Evolutionary conservation across 2,113 vertebrate genomes (phyloP), one percentile per base, ranked within the genome.

Genomic region (Catharus minimus): DNA sequence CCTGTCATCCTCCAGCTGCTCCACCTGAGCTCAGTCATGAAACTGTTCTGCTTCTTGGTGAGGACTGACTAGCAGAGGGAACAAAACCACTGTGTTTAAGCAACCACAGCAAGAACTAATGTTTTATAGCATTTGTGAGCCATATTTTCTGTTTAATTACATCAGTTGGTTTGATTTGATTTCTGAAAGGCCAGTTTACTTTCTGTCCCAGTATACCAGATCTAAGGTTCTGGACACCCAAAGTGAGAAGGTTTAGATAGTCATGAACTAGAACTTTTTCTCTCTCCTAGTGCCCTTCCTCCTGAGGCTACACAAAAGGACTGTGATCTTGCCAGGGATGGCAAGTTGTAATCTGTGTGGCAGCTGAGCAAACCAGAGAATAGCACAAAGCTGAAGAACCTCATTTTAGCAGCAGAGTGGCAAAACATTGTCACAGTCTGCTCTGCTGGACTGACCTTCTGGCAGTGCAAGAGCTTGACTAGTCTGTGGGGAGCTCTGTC

Each of bases 1-100:
- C 53, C 98, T 90, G 46, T 98, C 97, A 2, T 98, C 97, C 76
- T 98, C 98, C 67, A 98, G 92, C 32, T 82, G 92, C 26, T 50
- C 49, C 15, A 50, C 84, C 98, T 97, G 32, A 98, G 97, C 65
- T 98, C 97, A 58, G 97, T 97, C 96, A 97, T 98, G 78, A 98
- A 98, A 94, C 95, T 11, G 36, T 98, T 98, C 91, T 99, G 98
- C 85, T 98, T 97, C 64, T 96, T 98, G 60, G 97, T 98, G 89
- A 98, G 94, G 41, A 94, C 80, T 91, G 97, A 94, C 98, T 98
- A 90, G 53, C 11, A 80, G 23, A 73, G 38, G 46, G 32, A 92
- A 85, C 4, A 27, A 76, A 78, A 73, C 21, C 8, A 24, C 14
- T 32, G 5, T 13, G 55, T 46, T 85, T 33, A 72, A 86, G 66